phyloP scores from a whole-genome alignment of 1,140 invertebrate species.

The Nautilus pompilius region DNA sequence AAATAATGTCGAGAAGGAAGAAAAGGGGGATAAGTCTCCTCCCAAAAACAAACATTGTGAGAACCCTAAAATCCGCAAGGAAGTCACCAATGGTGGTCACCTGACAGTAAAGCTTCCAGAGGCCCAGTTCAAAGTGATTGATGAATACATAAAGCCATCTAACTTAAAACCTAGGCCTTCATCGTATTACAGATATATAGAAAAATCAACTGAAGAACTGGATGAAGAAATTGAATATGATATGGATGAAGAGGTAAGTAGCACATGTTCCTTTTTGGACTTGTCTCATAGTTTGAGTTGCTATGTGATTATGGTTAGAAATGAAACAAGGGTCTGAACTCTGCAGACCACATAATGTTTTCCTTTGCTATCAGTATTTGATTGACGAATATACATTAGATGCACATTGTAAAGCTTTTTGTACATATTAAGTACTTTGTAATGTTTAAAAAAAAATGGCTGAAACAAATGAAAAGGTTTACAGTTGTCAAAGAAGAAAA shows the following conservation, averaged over 20 bases:
- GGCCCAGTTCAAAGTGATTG: slow-evolving; percentile 75
- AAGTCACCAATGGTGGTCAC: slow-evolving; percentile 25
- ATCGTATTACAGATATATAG: slow-evolving; percentile 84
- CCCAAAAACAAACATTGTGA: slow-evolving; percentile 33
- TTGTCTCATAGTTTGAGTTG: too few relatives aligned
- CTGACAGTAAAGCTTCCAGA: slow-evolving; percentile 66
- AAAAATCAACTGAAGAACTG: slow-evolving; percentile 89
- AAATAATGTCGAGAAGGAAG: slow-evolving; percentile 51
- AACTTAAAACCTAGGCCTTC: slow-evolving; percentile 76
- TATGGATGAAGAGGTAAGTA: slow-evolving; percentile 82
- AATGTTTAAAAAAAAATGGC: too few relatives aligned
- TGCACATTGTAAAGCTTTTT: too few relatives aligned
- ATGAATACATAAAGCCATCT: slow-evolving; percentile 70
- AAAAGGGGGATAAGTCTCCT: slow-evolving; percentile 47
- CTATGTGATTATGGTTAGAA: too few relatives aligned
- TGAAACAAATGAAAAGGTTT: too few relatives aligned
- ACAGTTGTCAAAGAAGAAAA: too few relatives aligned
- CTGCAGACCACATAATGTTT: too few relatives aligned
- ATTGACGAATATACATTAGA: too few relatives aligned
- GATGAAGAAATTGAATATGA: slow-evolving; percentile 96
- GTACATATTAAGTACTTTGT: too few relatives aligned
- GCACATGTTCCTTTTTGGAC: too few relatives aligned
- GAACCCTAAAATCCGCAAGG: slow-evolving; percentile 42
- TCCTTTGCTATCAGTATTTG: too few relatives aligned
- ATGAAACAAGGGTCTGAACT: too few relatives aligned